Conservation (phyloP, 1,140 invertebrate species). For the Idris sp. region DNA sequence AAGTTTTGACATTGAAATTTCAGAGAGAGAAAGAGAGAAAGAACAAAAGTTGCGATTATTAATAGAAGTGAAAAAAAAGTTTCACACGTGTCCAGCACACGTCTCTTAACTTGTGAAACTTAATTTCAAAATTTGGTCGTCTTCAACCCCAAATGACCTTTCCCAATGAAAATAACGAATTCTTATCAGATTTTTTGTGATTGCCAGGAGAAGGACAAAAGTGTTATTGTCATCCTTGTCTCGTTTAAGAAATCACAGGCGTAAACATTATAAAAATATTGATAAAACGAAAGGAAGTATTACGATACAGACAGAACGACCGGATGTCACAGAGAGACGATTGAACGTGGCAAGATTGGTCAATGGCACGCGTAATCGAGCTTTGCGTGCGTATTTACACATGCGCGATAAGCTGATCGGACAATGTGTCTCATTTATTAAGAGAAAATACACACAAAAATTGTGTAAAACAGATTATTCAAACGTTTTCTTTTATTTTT, state of each 20-base stretch:
- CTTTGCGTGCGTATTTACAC: constrained; percentile 60
- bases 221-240: too few relatives aligned
- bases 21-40: too few relatives aligned
- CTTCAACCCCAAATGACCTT: too few relatives aligned
- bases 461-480: too few relatives aligned
- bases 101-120: too few relatives aligned
- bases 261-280: constrained; percentile 40
- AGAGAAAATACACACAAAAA: constrained; percentile 27
- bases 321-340: constrained; percentile 65
- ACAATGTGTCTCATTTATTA: constrained; percentile 58
- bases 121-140: too few relatives aligned
- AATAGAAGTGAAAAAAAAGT: too few relatives aligned
- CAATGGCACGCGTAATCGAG: constrained; percentile 71
- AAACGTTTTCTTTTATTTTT: too few relatives aligned
- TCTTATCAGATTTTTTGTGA: too few relatives aligned
- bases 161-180: too few relatives aligned
- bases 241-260: not conserved
- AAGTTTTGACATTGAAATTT: constrained; percentile 50
- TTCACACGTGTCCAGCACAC: too few relatives aligned
- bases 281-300: constrained; percentile 58
- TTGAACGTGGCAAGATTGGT: constrained; percentile 65
- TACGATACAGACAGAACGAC: constrained; percentile 59
- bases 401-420: constrained; percentile 59
- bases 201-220: too few relatives aligned
- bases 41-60: constrained; percentile 21